Conservation (phyloP, 30 jellyfish, hydroid and myxozoan genomes). For the Calvadosia cruxmelitensis region DNA sequence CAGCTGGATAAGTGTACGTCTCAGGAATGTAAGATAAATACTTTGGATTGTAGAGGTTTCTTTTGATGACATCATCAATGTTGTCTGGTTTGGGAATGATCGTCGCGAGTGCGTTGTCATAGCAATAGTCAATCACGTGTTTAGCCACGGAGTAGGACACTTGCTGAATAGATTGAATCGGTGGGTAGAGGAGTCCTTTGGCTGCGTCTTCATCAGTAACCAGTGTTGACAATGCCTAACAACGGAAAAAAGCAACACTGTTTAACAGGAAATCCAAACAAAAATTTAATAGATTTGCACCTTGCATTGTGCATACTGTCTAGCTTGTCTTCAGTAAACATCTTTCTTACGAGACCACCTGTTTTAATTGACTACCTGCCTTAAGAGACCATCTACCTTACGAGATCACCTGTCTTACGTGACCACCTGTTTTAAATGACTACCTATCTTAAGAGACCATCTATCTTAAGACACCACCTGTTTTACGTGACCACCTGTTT, state of each 20-base stretch:
- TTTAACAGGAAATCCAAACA: too few species aligned
- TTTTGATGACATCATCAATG: slow-evolving; percentile 25
- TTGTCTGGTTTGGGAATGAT: slow-evolving; percentile 64
- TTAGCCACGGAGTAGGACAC: slow-evolving; percentile 76
- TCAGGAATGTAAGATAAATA: slow-evolving; percentile 65
- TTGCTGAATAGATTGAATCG: slow-evolving; percentile 49
- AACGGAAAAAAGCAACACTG: background rate
- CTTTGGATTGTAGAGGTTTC: slow-evolving; percentile 57
- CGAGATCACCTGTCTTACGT: too few species aligned
- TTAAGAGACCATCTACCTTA: too few species aligned
- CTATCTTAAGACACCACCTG: too few species aligned
- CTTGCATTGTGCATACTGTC: too few species aligned
- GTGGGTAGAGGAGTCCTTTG: slow-evolving; percentile 77
- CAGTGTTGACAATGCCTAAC: slow-evolving; percentile 72
- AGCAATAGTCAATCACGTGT: slow-evolving; percentile 58
- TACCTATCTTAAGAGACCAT: too few species aligned
- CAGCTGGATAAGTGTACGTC: slow-evolving; percentile 64
- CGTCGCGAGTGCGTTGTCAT: slow-evolving; percentile 72
- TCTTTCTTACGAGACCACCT: too few species aligned
- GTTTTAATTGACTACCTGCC: too few species aligned
- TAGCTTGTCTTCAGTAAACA: too few species aligned
- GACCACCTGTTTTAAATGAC: too few species aligned
- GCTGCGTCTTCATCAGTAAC: slow-evolving; percentile 59
- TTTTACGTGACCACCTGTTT: too few species aligned
- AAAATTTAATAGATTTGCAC: too few species aligned